phyloP scores from a whole-genome alignment of 2,113 vertebrate genomes.

The Lophura nycthemera region DNA sequence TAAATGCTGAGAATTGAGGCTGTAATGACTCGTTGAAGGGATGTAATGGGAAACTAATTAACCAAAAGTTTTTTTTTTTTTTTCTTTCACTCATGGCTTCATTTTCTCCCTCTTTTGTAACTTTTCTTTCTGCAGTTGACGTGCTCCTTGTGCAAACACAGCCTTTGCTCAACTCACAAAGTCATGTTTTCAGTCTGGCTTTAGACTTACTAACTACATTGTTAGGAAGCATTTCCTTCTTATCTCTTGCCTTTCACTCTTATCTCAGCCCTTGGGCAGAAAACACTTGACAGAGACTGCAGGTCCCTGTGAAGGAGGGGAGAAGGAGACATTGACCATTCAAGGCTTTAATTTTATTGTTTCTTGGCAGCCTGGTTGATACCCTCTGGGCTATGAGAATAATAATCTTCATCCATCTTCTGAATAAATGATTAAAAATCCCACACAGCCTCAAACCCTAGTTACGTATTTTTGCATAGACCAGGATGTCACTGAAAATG shows the following conservation, averaged over 20 bases:
- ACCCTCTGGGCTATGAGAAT: neutral
- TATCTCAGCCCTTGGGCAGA: neutral
- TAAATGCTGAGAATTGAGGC: neutral
- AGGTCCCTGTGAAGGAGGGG: neutral
- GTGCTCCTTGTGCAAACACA: neutral
- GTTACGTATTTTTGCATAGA: neutral
- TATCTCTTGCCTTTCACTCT: slow-evolving; percentile 31
- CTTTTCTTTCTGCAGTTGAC: neutral
- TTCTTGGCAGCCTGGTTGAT: neutral
- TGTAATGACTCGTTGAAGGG: neutral
- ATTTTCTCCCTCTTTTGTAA: neutral
- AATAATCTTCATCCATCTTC: neutral
- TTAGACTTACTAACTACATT: neutral
- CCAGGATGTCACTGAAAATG: neutral
- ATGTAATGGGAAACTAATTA: neutral
- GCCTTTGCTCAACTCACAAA: slow-evolving; percentile 11
- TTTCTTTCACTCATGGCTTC: neutral
- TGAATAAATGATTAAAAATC: neutral
- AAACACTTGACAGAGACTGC: neutral
- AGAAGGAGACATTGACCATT: neutral
- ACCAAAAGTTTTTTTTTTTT: neutral
- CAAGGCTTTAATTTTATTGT: neutral
- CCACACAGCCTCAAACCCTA: neutral
- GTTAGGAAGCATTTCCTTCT: neutral
- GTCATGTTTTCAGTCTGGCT: neutral